Evolutionary conservation across 2,888 invertebrate species (phyloP).

Genomic region (Eilema caniola): DNA sequence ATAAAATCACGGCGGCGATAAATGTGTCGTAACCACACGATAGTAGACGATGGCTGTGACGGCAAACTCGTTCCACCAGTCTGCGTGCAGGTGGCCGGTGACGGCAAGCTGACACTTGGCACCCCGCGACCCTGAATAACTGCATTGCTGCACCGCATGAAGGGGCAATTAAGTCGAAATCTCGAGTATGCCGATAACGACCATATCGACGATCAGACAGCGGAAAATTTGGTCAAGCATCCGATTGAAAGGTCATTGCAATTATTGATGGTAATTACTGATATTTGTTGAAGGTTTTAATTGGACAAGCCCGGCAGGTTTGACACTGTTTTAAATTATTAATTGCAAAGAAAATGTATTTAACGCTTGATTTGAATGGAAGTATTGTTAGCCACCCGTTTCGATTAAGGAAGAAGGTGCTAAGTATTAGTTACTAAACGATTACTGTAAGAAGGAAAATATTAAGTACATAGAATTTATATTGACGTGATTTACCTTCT

Average conservation of each 20-base stretch:
- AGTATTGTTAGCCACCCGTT: not conserved
- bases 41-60: constrained; percentile 59
- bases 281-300: constrained; percentile 44
- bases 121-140: constrained; percentile 69
- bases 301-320: constrained; percentile 18
- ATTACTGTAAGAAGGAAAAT: constrained; percentile 21
- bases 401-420: too few relatives aligned
- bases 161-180: constrained; percentile 52
- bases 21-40: constrained; percentile 75
- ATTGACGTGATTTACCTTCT: constrained; percentile 29
- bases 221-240: constrained; percentile 50
- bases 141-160: constrained; percentile 55
- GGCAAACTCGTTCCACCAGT: constrained; percentile 73
- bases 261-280: constrained; percentile 45
- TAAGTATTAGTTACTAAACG: too few relatives aligned
- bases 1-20: constrained; percentile 71
- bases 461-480: not conserved
- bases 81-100: constrained; percentile 69
- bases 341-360: constrained; percentile 2
- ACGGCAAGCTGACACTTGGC: constrained; percentile 56
- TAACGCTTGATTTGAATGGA: not conserved
- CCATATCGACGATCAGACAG: constrained; percentile 32
- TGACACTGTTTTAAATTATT: constrained; percentile 14
- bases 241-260: constrained; percentile 53
- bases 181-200: constrained; percentile 47